Evolutionary conservation across 2,888 invertebrate species (phyloP).

Genomic region (Lamproptera curius): DNA sequence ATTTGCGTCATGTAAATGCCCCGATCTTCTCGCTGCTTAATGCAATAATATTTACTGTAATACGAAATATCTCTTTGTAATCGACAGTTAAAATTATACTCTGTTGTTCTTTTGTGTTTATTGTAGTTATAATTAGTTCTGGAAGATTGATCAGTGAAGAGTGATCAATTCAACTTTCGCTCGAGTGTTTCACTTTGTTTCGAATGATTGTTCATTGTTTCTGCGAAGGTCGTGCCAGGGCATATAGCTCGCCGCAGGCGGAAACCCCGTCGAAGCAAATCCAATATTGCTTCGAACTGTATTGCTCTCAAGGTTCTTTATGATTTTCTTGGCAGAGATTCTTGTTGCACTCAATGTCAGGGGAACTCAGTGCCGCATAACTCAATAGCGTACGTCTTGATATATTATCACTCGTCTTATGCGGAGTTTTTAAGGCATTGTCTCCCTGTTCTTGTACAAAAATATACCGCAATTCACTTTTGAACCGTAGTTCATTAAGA

Average conservation of each 20-base stretch:
- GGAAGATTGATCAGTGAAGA: too few species aligned
- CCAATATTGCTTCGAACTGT: constrained; percentile 18
- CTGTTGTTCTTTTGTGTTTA: too few species aligned
- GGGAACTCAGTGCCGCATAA: constrained; percentile 5
- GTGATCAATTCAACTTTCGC: constrained; percentile 21
- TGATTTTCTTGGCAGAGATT: constrained; percentile 22
- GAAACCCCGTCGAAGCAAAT: constrained; percentile 21
- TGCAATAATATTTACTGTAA: too few species aligned
- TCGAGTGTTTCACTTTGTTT: constrained; percentile 10
- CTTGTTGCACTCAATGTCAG: constrained; percentile 17
- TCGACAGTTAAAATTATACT: too few species aligned
- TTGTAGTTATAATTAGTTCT: too few species aligned
- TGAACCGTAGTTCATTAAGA: too few species aligned
- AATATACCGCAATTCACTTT: too few species aligned
- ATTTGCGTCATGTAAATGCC: too few species aligned
- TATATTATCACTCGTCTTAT: constrained; percentile 7
- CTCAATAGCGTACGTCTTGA: constrained; percentile 7
- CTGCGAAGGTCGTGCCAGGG: constrained; percentile 14
- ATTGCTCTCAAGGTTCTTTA: constrained; percentile 17
- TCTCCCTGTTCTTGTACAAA: too few species aligned
- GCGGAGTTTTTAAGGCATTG: too few species aligned
- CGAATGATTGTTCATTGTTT: constrained; percentile 19
- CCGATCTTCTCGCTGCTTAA: too few species aligned
- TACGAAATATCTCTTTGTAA: too few species aligned
- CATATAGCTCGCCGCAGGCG: constrained; percentile 15